These are phyloP conservation scores for Caenorhabditis sp. DNA, from an alignment of 2,888 invertebrate genomes.

Conservation along the genomic window DNA sequence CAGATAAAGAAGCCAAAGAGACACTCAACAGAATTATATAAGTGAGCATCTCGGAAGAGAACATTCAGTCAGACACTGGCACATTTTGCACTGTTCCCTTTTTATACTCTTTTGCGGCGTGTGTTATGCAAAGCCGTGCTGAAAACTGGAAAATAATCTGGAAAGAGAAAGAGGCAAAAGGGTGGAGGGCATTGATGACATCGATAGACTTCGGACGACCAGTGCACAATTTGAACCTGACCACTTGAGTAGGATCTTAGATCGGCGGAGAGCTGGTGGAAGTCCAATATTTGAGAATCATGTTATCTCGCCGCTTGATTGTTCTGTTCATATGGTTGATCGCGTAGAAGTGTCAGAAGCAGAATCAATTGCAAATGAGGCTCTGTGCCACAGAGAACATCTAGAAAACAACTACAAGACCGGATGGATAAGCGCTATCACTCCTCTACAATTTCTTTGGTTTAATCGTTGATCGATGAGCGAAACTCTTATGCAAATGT, in stretches of 20 bases:
- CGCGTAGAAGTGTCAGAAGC: too few relatives aligned
- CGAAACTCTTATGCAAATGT: slow-evolving; percentile 17
- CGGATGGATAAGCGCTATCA: too few relatives aligned
- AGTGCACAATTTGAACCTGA: slow-evolving; percentile 5
- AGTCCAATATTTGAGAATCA: too few relatives aligned
- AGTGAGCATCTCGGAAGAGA: too few relatives aligned
- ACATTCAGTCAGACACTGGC: slow-evolving; percentile 12
- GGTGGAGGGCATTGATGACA: slow-evolving; percentile 3
- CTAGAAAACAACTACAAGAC: too few relatives aligned
- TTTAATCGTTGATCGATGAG: slow-evolving; percentile 17
- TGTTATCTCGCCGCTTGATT: too few relatives aligned
- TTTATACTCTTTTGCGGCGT: slow-evolving; percentile 18
- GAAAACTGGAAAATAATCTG: slow-evolving; percentile 19
- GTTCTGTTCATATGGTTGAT: too few relatives aligned
- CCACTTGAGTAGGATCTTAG: too few relatives aligned
- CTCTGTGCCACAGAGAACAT: too few relatives aligned
- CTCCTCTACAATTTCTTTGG: too few relatives aligned
- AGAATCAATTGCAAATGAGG: too few relatives aligned
- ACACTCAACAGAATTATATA: neutral
- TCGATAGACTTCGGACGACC: slow-evolving; percentile 25
- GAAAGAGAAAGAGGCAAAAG: slow-evolving; percentile 2
- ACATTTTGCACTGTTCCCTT: slow-evolving; percentile 27
- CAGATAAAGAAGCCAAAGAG: neutral
- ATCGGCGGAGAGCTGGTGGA: too few relatives aligned
- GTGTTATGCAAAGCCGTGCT: slow-evolving; percentile 12